Conservation (phyloP, 2,888 invertebrate species). For the Brachylomia viminalis region DNA sequence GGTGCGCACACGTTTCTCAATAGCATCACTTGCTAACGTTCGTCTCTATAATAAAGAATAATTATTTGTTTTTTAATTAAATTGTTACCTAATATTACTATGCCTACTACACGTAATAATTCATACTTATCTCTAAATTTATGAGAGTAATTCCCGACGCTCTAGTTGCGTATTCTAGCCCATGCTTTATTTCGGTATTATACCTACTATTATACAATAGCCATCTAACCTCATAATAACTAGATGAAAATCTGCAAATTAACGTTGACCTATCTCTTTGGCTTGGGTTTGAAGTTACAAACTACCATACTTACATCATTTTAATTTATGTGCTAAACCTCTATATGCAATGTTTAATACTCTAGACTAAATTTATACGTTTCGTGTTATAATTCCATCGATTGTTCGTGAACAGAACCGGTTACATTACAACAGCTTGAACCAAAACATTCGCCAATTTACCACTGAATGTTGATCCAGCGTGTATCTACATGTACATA, state of each 20-base stretch:
- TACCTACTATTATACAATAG: slow-evolving; percentile 37
- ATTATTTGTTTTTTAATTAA: slow-evolving; percentile 48
- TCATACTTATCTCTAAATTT: slow-evolving; percentile 21
- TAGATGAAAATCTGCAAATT: slow-evolving; percentile 35
- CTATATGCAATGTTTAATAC: slow-evolving; percentile 29
- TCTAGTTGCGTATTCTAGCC: slow-evolving; percentile 38
- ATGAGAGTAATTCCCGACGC: slow-evolving; percentile 33
- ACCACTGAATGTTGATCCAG: slow-evolving; percentile 24
- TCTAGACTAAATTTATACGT: slow-evolving; percentile 27
- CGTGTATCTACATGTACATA: not conserved
- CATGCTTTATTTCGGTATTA: slow-evolving; percentile 13
- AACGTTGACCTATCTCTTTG: slow-evolving; percentile 3
- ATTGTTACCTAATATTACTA: slow-evolving; percentile 43
- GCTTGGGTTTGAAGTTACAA: not conserved
- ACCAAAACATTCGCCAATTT: slow-evolving; percentile 44
- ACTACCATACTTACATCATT: not conserved
- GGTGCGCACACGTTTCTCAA: slow-evolving; percentile 65
- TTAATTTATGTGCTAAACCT: slow-evolving; percentile 21
- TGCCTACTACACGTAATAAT: slow-evolving; percentile 12
- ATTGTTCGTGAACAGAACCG: slow-evolving; percentile 51
- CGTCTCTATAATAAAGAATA: slow-evolving; percentile 52
- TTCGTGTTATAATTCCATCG: slow-evolving; percentile 37
- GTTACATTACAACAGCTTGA: slow-evolving; percentile 52
- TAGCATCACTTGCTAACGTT: slow-evolving; percentile 33
- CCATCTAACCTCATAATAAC: slow-evolving; percentile 19